Percentiles rank a stretch among this genome's conserved stretches.
phyloP scores from a whole-genome alignment of 2,113 vertebrate genomes.

The Perognathus longimembris region DNA sequence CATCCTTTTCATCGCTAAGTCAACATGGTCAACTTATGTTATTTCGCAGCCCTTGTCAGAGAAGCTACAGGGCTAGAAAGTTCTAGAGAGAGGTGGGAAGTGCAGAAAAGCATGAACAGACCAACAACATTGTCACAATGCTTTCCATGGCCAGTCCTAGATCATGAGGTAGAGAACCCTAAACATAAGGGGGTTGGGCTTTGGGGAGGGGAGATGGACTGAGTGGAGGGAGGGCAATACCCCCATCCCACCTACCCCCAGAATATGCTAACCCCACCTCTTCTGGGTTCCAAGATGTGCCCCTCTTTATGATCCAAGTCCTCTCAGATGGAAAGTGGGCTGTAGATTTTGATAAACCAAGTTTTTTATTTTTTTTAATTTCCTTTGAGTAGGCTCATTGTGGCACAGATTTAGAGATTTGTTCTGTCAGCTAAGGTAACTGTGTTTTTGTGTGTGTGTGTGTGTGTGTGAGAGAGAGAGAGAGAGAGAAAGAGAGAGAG shows the following conservation, averaged over 20 bases:
- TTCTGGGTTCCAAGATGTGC: background rate
- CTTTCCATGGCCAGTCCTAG: background rate
- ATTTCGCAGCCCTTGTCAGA: background rate
- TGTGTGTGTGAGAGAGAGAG: background rate
- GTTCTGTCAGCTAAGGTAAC: background rate
- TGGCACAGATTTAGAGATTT: background rate
- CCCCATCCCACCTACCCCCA: accelerated
- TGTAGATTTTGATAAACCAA: background rate
- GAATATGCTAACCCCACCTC: too few species aligned
- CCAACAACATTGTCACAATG: background rate
- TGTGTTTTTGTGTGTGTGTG: background rate
- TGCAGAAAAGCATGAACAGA: background rate
- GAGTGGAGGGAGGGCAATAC: background rate
- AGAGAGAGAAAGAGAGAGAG: too few species aligned
- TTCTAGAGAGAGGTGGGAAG: background rate
- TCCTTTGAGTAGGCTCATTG: background rate
- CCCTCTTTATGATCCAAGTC: background rate
- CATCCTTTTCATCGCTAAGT: background rate
- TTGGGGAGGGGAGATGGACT: background rate
- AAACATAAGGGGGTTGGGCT: background rate
- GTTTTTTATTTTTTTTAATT: background rate
- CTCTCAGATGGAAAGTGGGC: background rate
- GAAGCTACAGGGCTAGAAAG: background rate
- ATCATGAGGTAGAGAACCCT: background rate
- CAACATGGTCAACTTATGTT: background rate